Percentiles rank a stretch among this genome's conserved stretches.
These are phyloP conservation scores for Diplodus sargus DNA, from an alignment of 2,797 vertebrate species.

Conservation along the genomic window DNA sequence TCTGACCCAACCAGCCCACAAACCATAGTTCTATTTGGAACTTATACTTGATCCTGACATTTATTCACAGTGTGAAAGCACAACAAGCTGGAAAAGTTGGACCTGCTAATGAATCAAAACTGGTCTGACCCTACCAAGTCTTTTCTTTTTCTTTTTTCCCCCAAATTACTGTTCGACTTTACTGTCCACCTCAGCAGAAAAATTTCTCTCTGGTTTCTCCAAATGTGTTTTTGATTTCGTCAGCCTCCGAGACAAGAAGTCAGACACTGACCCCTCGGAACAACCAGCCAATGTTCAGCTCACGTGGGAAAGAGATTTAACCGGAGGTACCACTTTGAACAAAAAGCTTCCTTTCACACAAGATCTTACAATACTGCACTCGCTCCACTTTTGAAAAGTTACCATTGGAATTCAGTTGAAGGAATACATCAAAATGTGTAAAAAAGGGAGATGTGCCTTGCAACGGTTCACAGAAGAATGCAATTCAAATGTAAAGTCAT, in stretches of 20 bases:
- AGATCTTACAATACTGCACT: background rate
- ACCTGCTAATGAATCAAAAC: conserved; percentile 1
- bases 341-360: background rate
- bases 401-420: background rate
- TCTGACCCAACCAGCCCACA: no score
- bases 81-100: background rate
- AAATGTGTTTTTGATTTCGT: conserved; percentile 6
- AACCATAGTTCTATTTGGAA: no score
- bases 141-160: background rate
- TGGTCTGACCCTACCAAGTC: background rate
- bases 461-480: conserved; percentile 12
- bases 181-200: no score
- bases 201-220: no score
- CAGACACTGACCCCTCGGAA: background rate
- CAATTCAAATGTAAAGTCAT: conserved; percentile 19
- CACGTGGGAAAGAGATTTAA: background rate
- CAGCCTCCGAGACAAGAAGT: background rate
- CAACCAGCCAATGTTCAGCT: background rate
- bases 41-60: background rate
- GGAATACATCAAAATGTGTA: conserved; percentile 33
- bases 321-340: conserved; percentile 15
- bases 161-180: background rate
- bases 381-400: conserved; percentile 7
- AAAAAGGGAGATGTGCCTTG: conserved; percentile 18
- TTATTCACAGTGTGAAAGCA: background rate